Conservation (phyloP, 2,113 vertebrate genomes). For the Sylvilagus bachmani region DNA sequence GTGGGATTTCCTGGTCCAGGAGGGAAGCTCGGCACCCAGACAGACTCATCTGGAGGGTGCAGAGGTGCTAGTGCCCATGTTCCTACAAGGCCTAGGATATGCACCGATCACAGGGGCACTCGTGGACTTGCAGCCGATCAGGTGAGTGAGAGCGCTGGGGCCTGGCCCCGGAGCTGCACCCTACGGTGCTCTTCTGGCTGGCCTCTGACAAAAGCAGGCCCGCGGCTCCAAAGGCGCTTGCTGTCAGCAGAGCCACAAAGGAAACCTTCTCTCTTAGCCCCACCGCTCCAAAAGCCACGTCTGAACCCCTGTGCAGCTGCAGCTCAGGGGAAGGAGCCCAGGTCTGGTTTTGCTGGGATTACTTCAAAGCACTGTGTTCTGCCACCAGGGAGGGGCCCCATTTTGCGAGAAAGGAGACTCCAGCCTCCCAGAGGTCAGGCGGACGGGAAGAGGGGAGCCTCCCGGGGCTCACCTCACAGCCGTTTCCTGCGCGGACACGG, state of each 20-base stretch:
- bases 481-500: fast-evolving
- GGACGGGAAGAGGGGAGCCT: fast-evolving
- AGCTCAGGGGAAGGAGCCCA: neutral
- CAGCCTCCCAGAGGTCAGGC: neutral
- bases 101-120: neutral
- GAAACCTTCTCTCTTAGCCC: neutral
- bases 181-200: neutral
- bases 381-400: no score
- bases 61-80: neutral
- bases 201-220: neutral
- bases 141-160: neutral
- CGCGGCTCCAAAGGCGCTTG: neutral
- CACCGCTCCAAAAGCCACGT: fast-evolving
- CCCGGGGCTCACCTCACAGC: fast-evolving
- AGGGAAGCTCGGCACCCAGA: neutral
- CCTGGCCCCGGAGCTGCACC: neutral
- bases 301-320: neutral
- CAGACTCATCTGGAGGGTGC: neutral
- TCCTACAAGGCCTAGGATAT: neutral
- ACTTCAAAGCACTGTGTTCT: neutral
- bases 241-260: neutral
- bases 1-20: neutral
- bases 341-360: fast-evolving
- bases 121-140: neutral
- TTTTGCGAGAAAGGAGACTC: fast-evolving